Conservation (phyloP, 2,797 vertebrate genomes). For the Euphonia xanthogaster region DNA sequence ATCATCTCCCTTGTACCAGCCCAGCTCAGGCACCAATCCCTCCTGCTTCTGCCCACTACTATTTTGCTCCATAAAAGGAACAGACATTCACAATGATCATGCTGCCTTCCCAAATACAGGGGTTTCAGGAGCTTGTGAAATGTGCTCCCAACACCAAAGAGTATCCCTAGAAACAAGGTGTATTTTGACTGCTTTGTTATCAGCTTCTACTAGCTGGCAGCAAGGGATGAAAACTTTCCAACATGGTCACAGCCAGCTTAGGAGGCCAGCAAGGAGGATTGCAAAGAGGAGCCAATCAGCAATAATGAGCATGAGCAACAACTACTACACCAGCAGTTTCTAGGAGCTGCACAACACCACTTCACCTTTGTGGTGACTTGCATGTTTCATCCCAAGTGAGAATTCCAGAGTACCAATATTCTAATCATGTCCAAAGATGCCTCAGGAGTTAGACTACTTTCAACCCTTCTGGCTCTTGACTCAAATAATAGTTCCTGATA, state of each 20-base stretch:
- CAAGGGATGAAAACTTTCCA: not conserved
- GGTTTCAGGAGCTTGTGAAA: not conserved
- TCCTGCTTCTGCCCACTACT: not conserved
- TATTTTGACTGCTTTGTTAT: not conserved
- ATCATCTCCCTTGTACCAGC: not conserved
- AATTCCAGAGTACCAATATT: not conserved
- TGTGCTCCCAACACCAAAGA: fast-evolving
- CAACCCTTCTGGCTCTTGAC: not conserved
- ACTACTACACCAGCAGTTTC: not conserved
- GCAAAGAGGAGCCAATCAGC: not conserved
- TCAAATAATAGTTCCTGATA: not conserved
- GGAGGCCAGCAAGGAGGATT: not conserved
- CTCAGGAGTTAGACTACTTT: not conserved
- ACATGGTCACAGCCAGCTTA: not conserved
- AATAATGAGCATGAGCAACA: not conserved
- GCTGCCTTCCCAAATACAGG: not conserved
- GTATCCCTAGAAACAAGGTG: not conserved
- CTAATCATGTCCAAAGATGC: not conserved
- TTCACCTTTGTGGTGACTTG: not conserved
- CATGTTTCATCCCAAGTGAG: not conserved
- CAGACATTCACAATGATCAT: fast-evolving
- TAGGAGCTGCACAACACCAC: not conserved
- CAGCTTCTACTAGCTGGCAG: not conserved
- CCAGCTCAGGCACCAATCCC: not conserved
- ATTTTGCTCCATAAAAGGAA: not conserved